These are phyloP conservation scores for Ennomos erosarius DNA, from an alignment of 2,888 invertebrate genomes.

Conservation along the genomic window DNA sequence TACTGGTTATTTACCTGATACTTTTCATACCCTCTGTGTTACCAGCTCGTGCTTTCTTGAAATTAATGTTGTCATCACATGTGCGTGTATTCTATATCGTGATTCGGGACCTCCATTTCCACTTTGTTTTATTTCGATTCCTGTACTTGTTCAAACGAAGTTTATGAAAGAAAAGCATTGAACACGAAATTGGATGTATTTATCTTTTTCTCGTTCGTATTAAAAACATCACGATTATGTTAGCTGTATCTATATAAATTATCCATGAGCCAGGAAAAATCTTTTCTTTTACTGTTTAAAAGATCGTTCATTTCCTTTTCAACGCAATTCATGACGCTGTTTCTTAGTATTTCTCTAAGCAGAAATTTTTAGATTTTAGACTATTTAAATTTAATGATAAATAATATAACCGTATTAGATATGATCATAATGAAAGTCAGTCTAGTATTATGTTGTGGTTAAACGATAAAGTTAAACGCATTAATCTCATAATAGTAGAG, in stretches of 20 bases:
- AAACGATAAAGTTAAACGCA: constrained; percentile 29
- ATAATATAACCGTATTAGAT: too few species aligned
- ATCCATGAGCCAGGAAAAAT: too few species aligned
- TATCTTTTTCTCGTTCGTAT: constrained; percentile 15
- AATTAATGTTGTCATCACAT: constrained; percentile 2
- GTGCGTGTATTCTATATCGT: constrained; percentile 23
- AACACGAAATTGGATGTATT: constrained; percentile 1
- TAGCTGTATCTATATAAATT: too few species aligned
- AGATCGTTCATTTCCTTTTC: too few species aligned
- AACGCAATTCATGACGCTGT: too few species aligned
- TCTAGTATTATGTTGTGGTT: constrained; percentile 4
- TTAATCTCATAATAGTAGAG: constrained; percentile 52
- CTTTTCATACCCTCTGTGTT: constrained; percentile 3
- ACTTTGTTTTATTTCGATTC: constrained; percentile 43
- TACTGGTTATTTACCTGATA: constrained; percentile 18
- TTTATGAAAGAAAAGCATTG: constrained; percentile 26
- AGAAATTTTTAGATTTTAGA: too few species aligned
- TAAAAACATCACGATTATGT: too few species aligned
- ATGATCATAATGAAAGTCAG: too few species aligned
- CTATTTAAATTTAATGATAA: too few species aligned
- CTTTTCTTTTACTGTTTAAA: too few species aligned
- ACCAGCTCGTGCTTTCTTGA: neutral
- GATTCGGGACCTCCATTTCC: constrained; percentile 32
- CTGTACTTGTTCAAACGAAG: constrained; percentile 28
- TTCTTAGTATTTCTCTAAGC: too few species aligned